These are phyloP conservation scores for Dusona sp. DNA, from an alignment of 2,888 invertebrate species.

Conservation along the genomic window DNA sequence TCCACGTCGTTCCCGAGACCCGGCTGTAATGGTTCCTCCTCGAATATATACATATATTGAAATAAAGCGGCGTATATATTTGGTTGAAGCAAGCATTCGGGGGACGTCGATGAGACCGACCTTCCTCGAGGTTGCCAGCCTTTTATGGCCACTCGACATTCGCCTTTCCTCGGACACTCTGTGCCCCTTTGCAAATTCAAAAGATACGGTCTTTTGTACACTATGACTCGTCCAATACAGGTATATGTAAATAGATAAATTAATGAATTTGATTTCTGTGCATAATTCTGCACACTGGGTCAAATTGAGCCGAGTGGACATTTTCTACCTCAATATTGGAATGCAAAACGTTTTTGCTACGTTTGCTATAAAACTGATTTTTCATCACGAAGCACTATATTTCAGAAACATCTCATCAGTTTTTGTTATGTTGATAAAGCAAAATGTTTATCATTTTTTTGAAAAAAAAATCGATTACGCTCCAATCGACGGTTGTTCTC, in stretches of 20 bases:
- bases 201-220: slow-evolving; percentile 38
- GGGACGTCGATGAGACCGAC: slow-evolving; percentile 72
- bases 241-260: neutral
- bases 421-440: no score
- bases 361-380: no score
- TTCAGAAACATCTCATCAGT: no score
- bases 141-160: slow-evolving; percentile 70
- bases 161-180: slow-evolving; percentile 47
- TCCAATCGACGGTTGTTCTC: no score
- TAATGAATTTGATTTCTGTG: neutral
- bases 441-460: no score
- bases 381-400: no score
- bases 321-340: no score
- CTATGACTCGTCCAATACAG: neutral
- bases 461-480: no score
- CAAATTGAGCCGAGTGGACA: no score
- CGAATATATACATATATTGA: slow-evolving; percentile 62
- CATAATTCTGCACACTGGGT: neutral
- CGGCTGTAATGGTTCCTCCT: slow-evolving; percentile 65
- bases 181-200: slow-evolving; percentile 44
- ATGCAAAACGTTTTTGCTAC: no score
- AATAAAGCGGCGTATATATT: slow-evolving; percentile 57
- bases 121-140: slow-evolving; percentile 75
- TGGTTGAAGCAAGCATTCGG: slow-evolving; percentile 76
- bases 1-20: slow-evolving; percentile 46